Base-by-base conservation (phyloP, 2,888 invertebrate species). In the Tetropium fuscum region DNA sequence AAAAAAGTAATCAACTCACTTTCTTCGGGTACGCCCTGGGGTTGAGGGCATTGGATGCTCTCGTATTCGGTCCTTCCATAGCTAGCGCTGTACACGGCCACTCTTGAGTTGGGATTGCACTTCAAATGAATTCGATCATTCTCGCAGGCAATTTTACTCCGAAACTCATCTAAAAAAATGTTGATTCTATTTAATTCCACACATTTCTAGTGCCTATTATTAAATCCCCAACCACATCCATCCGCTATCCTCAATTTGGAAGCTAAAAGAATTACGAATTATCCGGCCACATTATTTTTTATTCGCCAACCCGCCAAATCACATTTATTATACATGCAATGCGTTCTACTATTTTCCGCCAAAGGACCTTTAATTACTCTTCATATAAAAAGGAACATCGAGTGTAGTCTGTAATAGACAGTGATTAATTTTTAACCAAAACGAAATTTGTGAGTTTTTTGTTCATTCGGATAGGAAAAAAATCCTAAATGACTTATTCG, bases 121-220 rank as follows among this genome's bases (percentile, higher is more conserved):
- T 90, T 88, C 77, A 98, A 86, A 78, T 92, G 91, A 76, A 97
- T 88, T 73, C 91, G 89, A 76, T 95, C 93, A 79, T 94, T 94
- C 81, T 96, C 93, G 83, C 97, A 98, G 66, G 94, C 94, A 76
- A 95, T 91, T 86, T 94, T 93, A 81, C 94, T 95, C 65, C 94
- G 88, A 83, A 97, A 97, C 81, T 95, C 95, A 82, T 94, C 97
- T 97, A 88, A 74, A 51, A n/a, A 48, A 51, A 55, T 60, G 54
- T 53, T 53, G 30, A 41, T 54, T 53, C 32, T 60, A 54, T 65
- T 59, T 51, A 61, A 63, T 41, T 51, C 53, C 45, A 32, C 51
- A 56, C 59, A 20, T 53, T 56, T 45, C 40, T 18, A 49, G 53
- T 19, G 30, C 11, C 32, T 38, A 38, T 55, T 51, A 58, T 49